phyloP scores from a whole-genome alignment of 2,113 vertebrate genomes.

The Tor tambroides region DNA sequence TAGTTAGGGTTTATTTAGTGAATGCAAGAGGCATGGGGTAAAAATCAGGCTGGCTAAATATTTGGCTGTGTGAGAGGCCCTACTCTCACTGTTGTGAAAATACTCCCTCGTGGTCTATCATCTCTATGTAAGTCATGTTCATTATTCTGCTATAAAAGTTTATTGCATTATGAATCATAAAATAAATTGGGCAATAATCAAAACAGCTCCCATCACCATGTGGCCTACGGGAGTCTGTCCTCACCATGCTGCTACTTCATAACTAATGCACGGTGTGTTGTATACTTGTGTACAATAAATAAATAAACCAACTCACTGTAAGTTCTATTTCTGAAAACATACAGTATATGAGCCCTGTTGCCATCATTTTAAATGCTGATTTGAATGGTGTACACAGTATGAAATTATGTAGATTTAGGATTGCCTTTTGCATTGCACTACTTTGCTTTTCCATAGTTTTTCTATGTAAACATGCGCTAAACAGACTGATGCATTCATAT shows the following conservation, averaged over 20 bases:
- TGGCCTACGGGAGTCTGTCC: neutral
- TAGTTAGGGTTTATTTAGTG: conserved; percentile 43
- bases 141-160: conserved; percentile 44
- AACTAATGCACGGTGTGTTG: neutral
- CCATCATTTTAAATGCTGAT: neutral
- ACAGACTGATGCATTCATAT: neutral
- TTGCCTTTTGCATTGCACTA: no score
- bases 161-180: conserved; percentile 44
- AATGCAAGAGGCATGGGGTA: neutral
- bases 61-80: conserved; percentile 1
- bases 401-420: no score
- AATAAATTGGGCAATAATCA: conserved; percentile 43
- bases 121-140: conserved; percentile 36
- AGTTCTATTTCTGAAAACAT: neutral
- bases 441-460: neutral
- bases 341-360: neutral
- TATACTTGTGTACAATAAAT: neutral
- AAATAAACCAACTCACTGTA: neutral
- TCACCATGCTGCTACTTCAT: conserved; percentile 12
- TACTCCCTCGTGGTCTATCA: neutral
- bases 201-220: conserved; percentile 35
- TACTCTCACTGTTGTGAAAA: conserved; percentile 3
- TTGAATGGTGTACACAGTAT: neutral
- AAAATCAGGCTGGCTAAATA: conserved; percentile 18
- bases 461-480: neutral